phyloP scores from a whole-genome alignment of 2,888 invertebrate species.

The Amblyjoppa proteus region DNA sequence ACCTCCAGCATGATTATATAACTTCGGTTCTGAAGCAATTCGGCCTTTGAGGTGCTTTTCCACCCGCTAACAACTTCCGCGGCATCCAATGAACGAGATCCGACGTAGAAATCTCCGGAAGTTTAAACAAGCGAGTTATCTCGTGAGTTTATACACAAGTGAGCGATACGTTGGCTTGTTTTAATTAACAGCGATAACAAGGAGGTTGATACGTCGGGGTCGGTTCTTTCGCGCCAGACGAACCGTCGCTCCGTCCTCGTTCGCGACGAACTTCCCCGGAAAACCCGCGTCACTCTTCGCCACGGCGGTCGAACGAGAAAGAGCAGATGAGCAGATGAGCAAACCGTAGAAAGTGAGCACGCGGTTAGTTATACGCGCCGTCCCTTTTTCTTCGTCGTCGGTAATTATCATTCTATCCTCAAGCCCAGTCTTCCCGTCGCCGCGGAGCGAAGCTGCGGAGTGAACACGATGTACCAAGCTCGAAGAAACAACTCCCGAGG shows the following conservation, averaged over 20 bases:
- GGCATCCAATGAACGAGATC: neutral
- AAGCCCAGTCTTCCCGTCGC: constrained; percentile 24
- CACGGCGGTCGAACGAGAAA: constrained; percentile 31
- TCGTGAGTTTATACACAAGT: neutral
- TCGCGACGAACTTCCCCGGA: constrained; percentile 29
- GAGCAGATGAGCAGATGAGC: constrained; percentile 11
- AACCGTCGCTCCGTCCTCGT: constrained; percentile 38
- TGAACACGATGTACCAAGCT: constrained; percentile 20
- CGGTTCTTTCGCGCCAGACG: neutral
- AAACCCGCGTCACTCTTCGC: constrained; percentile 41
- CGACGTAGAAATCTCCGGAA: neutral
- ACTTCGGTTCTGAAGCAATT: neutral
- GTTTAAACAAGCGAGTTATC: neutral
- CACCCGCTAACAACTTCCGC: neutral
- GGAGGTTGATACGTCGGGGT: constrained; percentile 15
- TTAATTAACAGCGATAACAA: constrained; percentile 62
- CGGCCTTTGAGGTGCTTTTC: neutral
- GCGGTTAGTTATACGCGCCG: neutral
- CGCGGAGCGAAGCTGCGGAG: constrained; percentile 40
- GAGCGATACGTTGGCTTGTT: neutral
- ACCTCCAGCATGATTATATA: neutral
- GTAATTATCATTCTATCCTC: constrained; percentile 60
- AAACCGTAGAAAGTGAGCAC: neutral
- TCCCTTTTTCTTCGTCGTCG: neutral
- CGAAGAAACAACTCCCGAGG: constrained; percentile 52